Base-by-base conservation (phyloP, 2,113 vertebrate species). In the Trachemys scripta region DNA sequence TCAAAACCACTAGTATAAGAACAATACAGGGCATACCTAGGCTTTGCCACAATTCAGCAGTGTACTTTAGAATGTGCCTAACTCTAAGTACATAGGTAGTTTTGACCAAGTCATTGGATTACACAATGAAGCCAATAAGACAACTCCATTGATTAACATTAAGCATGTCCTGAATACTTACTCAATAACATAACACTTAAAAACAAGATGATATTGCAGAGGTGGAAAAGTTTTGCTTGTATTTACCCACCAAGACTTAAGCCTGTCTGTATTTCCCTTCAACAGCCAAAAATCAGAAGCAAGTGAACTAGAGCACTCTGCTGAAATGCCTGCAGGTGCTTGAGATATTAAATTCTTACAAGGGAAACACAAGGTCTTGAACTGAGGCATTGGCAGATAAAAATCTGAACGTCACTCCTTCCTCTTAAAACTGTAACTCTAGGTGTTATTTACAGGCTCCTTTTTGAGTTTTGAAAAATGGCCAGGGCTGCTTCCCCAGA, bases 21-120 rank as follows among this genome's bases (percentile, higher is more conserved):
- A 80, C 5, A 1, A 49, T 1, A 72, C 8, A n/a, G 17, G 17
- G 82, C 25, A 5, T 2, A 54, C 53, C 53, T 9, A 47, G 6
- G 0, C 57, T 6, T 49, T 59, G 17, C 35, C 1, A 0, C 8
- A 49, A 12, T 79, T 47, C 27, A 31, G 2, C 13, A 4, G 65
- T 19, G 0, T 22, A 62, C 31, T 4, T 47, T 69, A 76, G 57
- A 12, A 42, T 4, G 20, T n/a, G 12, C 45, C 49, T 57, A 50
- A 81, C 3, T 47, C 85, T 75, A 47, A 38, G 38, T 35, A 16
- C 35, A 54, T 14, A 49, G 76, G 42, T 17, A n/a, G 35, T 50
- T 20, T 42, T 83, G 62, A n/a, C 0, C 1, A 84, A 82, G 8
- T 54, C 4, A 0, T 10, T 72, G n/a, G 11, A 42, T 2, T 38